Evolutionary conservation across 2,113 vertebrate species (phyloP).

Genomic region (Maccullochella peelii): DNA sequence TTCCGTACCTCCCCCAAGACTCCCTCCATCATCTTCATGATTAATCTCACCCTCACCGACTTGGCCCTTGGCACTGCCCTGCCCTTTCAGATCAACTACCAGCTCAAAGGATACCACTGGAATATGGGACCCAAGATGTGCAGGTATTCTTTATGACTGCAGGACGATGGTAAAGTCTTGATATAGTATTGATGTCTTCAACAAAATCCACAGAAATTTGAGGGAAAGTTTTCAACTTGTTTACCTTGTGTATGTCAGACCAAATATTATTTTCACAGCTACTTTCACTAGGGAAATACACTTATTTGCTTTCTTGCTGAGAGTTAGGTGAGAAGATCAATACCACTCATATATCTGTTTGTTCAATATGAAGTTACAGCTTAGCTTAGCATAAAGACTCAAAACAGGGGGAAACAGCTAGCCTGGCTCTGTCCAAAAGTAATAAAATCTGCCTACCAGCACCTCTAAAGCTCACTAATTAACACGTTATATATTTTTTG

Average conservation of each 20-base stretch:
- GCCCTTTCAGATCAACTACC: conserved; percentile 93
- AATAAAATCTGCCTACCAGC: too few species aligned
- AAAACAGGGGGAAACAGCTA: too few species aligned
- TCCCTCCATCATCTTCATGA: conserved; percentile 93
- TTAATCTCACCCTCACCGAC: conserved; percentile 93
- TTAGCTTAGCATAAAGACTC: not conserved
- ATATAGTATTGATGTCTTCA: not conserved
- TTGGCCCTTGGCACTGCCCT: conserved; percentile 87
- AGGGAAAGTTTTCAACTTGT: not conserved
- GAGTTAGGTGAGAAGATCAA: not conserved
- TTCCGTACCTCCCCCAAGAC: conserved; percentile 88
- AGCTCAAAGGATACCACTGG: conserved; percentile 87
- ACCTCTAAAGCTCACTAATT: too few species aligned
- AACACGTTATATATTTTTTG: too few species aligned
- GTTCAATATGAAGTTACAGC: not conserved
- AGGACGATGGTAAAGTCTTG: not conserved
- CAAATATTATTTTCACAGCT: not conserved
- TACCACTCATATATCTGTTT: not conserved
- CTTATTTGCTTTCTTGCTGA: not conserved
- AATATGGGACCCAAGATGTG: conserved; percentile 84
- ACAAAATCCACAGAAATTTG: not conserved
- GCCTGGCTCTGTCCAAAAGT: not conserved
- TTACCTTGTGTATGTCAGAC: not conserved
- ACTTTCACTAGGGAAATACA: not conserved
- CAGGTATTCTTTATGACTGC: conserved; percentile 70